Evolutionary conservation across 2,797 vertebrate genomes (phyloP).

Genomic region (Heteromormyrus szaboi): DNA sequence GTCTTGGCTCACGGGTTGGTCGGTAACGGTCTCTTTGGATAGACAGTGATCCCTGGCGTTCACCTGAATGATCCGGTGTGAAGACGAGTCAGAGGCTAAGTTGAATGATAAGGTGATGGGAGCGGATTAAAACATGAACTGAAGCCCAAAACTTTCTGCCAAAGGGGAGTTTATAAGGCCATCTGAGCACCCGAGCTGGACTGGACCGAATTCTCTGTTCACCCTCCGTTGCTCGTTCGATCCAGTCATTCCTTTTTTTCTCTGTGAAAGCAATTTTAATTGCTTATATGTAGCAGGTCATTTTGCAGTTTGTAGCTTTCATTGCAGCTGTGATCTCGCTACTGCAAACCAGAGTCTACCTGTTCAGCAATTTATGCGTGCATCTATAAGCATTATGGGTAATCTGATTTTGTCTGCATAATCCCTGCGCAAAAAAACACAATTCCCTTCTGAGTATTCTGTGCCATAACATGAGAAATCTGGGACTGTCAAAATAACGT

Average conservation of each 20-base stretch:
- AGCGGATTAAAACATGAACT: neutral
- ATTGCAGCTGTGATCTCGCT: neutral
- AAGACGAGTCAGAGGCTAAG: neutral
- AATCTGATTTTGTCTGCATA: neutral
- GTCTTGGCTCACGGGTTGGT: neutral
- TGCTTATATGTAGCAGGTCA: neutral
- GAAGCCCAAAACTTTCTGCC: neutral
- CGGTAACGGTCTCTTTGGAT: neutral
- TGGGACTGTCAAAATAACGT: neutral
- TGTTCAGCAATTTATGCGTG: neutral
- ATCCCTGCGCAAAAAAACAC: neutral
- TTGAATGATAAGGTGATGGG: neutral
- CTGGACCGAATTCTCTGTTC: neutral
- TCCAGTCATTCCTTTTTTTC: neutral
- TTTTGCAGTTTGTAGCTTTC: neutral
- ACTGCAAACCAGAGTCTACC: neutral
- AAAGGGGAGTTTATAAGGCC: constrained; percentile 6
- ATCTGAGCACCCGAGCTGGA: neutral
- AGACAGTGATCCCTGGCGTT: neutral
- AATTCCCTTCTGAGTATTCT: neutral
- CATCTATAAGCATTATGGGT: neutral
- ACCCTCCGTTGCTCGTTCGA: neutral
- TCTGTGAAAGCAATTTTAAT: neutral
- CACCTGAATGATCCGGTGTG: neutral
- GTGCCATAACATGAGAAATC: neutral